Conservation (phyloP, 2,113 vertebrate species). For the Heloderma charlesbogerti region DNA sequence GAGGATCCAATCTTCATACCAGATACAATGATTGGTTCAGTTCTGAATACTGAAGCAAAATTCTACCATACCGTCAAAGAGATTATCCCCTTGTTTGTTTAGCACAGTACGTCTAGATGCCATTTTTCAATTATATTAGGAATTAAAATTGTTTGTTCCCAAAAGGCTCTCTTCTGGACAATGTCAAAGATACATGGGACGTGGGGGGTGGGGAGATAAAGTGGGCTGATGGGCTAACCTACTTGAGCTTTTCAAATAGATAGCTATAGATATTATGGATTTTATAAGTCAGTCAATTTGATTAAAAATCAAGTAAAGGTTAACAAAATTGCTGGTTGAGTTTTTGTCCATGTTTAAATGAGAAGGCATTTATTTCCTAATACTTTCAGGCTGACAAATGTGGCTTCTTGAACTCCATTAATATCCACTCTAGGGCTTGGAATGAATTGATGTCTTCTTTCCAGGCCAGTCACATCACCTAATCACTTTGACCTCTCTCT, state of each 20-base stretch:
- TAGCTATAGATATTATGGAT: background rate
- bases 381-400: background rate
- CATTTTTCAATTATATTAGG: background rate
- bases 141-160: slow-evolving; percentile 3
- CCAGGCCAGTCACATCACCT: background rate
- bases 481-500: slow-evolving; percentile 25
- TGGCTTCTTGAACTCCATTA: slow-evolving; percentile 29
- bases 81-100: background rate
- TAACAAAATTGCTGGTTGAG: background rate
- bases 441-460: slow-evolving; percentile 19
- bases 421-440: slow-evolving; percentile 13
- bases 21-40: background rate
- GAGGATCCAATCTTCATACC: background rate
- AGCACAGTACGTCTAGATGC: background rate
- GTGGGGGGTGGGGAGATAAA: background rate
- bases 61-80: background rate
- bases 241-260: background rate
- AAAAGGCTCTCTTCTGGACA: background rate
- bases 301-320: slow-evolving; percentile 22
- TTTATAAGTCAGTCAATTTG: background rate
- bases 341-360: slow-evolving; percentile 1
- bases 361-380: slow-evolving; percentile 13
- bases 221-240: background rate
- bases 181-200: background rate
- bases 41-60: background rate